Base-by-base conservation (phyloP, 2,888 invertebrate species). In the Eristalis intricaria region DNA sequence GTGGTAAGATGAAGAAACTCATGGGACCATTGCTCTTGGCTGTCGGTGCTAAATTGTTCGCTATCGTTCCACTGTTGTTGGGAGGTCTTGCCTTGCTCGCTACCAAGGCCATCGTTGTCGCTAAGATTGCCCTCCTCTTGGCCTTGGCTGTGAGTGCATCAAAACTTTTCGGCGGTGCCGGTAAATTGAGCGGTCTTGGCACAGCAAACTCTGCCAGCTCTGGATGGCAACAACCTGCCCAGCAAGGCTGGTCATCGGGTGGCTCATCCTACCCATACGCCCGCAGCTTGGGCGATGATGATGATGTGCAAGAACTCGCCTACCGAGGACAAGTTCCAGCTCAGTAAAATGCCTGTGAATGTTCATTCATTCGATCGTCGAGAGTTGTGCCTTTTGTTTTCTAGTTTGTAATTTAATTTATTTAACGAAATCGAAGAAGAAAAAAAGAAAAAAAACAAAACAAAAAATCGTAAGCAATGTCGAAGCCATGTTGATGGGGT, bases 1-100 rank as follows among this genome's bases (percentile, higher is more conserved):
- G 97, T 60, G 96, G 95, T 35, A 97, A 96, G 93, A 94, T 96
- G 91, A 97, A 97, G 94, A 96, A 96, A 91, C 94, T 95, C 91
- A 92, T 96, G 38, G 95, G 94, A 90, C 96, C 96, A 1, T 92
- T 97, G 65, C 93, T 96, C 66, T 94, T 96, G 66, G 95, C 96
- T 0, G 94, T 96, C 22, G 97, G 96, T 43, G 94, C 96, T 26
- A 97, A 97, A 90, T 93, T 96, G 75, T 94, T 97, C 73, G 95
- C 96, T 0, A 92, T 97, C 0, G 92, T 96, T 0, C 96, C 96
- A 0, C 92, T 97, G 8, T 92, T 96, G 22, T 94, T 97, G 88
- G 96, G 96, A 22, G 96, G 95, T 66, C 93, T 97, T 0, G 96
- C 95, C 0, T 94, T 97, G 23, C 92, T 97, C 89, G 96, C 96